Evolutionary conservation across 2,113 vertebrate species (phyloP).

Genomic region (Mellivora capensis): DNA sequence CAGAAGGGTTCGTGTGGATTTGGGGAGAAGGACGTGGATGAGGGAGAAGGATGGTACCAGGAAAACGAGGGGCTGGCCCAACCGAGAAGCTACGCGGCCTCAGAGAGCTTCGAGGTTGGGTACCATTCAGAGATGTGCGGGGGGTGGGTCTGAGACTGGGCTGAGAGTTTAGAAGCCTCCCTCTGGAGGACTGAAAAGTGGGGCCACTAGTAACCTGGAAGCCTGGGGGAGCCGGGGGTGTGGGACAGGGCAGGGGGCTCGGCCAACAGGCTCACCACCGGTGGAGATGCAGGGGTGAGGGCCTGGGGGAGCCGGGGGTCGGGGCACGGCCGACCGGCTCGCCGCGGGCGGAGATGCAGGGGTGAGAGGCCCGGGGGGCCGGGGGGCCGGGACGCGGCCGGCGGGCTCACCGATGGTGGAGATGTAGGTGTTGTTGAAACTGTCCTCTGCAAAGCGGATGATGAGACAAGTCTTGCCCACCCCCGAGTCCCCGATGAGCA

Average conservation of each 20-base stretch:
- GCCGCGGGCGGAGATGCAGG: constrained; percentile 96
- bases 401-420: constrained; percentile 93
- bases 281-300: no score
- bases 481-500: constrained; percentile 95
- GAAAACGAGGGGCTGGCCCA: neutral
- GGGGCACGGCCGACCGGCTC: constrained; percentile 63
- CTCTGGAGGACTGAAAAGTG: neutral
- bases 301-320: neutral
- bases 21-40: neutral
- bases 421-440: constrained; percentile 96
- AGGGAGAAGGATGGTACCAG: neutral
- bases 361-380: neutral
- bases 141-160: neutral
- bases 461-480: constrained; percentile 97
- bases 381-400: neutral
- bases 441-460: constrained; percentile 95
- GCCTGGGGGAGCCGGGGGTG: neutral
- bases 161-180: neutral
- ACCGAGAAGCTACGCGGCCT: neutral
- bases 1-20: neutral
- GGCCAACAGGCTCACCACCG: no score
- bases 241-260: no score
- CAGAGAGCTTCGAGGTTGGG: neutral
- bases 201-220: neutral
- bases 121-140: neutral